Evolutionary conservation across 2,888 invertebrate genomes (phyloP).

Genomic region (Hedychridium roseum): DNA sequence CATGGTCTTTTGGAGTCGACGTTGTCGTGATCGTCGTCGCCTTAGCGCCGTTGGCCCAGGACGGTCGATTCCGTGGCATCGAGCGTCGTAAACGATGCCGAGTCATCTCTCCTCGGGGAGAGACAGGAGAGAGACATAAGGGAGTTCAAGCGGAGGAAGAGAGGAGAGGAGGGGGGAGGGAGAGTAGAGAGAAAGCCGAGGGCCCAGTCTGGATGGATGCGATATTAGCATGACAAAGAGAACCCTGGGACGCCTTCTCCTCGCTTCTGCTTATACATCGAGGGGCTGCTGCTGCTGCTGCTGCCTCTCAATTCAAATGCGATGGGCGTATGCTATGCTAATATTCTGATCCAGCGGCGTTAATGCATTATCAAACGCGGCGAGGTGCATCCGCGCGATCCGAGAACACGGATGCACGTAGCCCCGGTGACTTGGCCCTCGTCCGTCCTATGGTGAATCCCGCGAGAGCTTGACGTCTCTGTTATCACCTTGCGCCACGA

Average conservation of each 20-base stretch:
- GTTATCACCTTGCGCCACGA: conserved; percentile 25
- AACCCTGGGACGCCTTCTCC: conserved; percentile 61
- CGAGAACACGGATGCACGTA: background rate
- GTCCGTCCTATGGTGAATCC: conserved; percentile 19
- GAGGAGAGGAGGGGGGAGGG: no score
- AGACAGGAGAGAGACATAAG: no score
- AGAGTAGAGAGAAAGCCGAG: no score
- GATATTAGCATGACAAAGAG: conserved; percentile 64
- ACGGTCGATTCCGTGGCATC: no score
- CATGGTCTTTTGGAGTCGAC: no score
- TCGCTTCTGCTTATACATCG: conserved; percentile 56
- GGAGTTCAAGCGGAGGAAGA: no score
- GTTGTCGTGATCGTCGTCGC: no score
- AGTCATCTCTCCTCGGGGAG: conserved; percentile 51
- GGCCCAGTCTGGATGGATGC: conserved; percentile 51
- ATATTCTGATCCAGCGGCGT: conserved; percentile 60
- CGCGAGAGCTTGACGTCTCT: conserved; percentile 33
- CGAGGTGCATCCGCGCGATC: conserved; percentile 41
- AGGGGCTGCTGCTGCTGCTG: conserved; percentile 35
- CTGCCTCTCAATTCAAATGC: conserved; percentile 62
- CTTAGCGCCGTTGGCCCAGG: no score
- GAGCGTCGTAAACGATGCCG: conserved; percentile 47
- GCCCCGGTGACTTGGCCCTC: background rate
- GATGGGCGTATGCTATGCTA: conserved; percentile 64
- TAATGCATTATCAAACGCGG: conserved; percentile 62